phyloP scores from a whole-genome alignment of 1,140 invertebrate genomes.

The Yoshiicerus persimilis region DNA sequence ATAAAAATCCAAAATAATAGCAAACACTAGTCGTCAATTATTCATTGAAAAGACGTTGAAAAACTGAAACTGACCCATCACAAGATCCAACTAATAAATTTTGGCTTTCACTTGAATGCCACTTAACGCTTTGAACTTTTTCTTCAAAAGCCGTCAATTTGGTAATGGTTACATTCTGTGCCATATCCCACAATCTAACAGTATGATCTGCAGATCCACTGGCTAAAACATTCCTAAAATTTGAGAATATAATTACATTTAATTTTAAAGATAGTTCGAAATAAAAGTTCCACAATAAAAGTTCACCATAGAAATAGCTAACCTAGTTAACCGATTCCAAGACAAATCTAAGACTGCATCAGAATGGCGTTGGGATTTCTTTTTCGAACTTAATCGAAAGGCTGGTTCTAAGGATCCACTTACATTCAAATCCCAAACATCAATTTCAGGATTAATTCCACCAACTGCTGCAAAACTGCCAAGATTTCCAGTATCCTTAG shows the following conservation, averaged over 20 bases:
- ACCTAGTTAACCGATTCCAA: constrained; percentile 78
- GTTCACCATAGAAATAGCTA: not conserved
- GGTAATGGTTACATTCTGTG: constrained; percentile 70
- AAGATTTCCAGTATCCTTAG: constrained; percentile 56
- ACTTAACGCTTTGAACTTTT: constrained; percentile 82
- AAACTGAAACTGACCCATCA: constrained; percentile 59
- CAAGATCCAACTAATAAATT: constrained; percentile 75
- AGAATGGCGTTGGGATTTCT: constrained; percentile 77
- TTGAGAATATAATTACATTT: not conserved
- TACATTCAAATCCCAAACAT: constrained; percentile 93
- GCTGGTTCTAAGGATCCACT: constrained; percentile 85
- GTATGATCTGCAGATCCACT: constrained; percentile 89
- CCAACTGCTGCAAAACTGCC: constrained; percentile 90
- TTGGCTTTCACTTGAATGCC: constrained; percentile 81
- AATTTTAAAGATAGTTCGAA: not conserved
- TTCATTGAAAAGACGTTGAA: not conserved
- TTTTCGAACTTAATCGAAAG: constrained; percentile 74
- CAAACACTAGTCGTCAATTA: not conserved
- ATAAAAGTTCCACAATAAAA: not conserved
- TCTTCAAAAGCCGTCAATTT: constrained; percentile 74
- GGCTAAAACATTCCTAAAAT: constrained; percentile 77
- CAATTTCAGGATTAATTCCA: constrained; percentile 85
- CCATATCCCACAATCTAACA: constrained; percentile 90
- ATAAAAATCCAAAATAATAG: not conserved
- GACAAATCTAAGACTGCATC: constrained; percentile 88